Evolutionary conservation across 1,140 invertebrate species (phyloP).

Genomic region (Parapsyche elsis): DNA sequence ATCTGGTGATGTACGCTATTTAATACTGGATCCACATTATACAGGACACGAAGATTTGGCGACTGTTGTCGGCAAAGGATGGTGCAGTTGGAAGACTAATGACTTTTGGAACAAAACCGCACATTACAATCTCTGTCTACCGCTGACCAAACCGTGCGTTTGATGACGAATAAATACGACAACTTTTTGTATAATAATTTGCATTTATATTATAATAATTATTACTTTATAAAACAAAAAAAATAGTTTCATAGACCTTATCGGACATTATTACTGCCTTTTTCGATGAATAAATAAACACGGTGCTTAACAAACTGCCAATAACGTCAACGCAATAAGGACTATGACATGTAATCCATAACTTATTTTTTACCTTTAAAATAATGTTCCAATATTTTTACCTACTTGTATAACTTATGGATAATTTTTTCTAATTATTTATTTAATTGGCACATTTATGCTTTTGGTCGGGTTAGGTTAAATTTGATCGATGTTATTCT

Average conservation of each 20-base stretch:
- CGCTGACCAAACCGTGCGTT: conserved; percentile 70
- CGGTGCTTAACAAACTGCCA: conserved; percentile 24
- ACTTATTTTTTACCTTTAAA: no score
- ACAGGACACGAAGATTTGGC: conserved; percentile 83
- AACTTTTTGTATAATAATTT: conserved; percentile 36
- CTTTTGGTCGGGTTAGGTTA: no score
- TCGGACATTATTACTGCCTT: conserved; percentile 13
- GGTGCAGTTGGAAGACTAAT: conserved; percentile 93
- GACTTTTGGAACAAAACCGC: conserved; percentile 93
- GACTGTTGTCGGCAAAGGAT: conserved; percentile 82
- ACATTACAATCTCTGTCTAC: conserved; percentile 96
- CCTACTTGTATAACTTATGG: no score
- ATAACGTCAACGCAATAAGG: background rate
- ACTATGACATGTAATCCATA: background rate
- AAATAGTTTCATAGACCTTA: background rate
- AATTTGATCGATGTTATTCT: no score
- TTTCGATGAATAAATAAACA: conserved; percentile 9
- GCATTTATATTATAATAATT: conserved; percentile 41
- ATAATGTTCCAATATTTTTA: no score
- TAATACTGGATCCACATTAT: conserved; percentile 98
- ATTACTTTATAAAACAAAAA: background rate
- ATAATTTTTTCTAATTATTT: no score
- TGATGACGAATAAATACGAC: conserved; percentile 44
- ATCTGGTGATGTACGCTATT: conserved; percentile 83
- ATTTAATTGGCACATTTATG: no score